A percentile compares a stretch with the other conserved stretches of the same genome.
phyloP scores from a whole-genome alignment of 2,888 invertebrate species.

The Zygogramma bicolorata region DNA sequence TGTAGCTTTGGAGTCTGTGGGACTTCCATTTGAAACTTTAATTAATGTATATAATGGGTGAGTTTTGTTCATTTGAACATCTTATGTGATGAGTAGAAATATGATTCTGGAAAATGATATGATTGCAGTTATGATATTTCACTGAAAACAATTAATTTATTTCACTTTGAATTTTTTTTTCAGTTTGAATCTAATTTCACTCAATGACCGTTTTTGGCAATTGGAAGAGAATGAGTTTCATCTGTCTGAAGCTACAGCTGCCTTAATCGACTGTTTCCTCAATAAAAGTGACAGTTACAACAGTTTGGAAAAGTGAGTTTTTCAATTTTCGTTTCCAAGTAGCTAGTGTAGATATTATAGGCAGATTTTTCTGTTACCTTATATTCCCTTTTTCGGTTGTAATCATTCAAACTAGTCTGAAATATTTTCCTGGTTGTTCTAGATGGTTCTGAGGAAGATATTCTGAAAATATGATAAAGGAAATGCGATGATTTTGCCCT shows the following conservation, averaged over 20 bases:
- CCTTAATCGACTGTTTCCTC: conserved; percentile 78
- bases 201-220: conserved; percentile 87
- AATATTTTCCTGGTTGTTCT: no score
- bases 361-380: no score
- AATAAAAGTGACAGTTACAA: conserved; percentile 73
- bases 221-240: conserved; percentile 88
- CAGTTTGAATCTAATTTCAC: conserved; percentile 77
- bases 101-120: no score
- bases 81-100: no score
- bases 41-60: conserved; percentile 87
- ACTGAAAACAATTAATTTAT: background rate
- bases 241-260: conserved; percentile 81
- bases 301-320: conserved; percentile 66
- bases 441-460: no score
- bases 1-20: conserved; percentile 79
- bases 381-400: no score
- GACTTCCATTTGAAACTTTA: conserved; percentile 81
- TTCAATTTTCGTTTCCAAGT: background rate
- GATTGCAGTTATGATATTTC: background rate
- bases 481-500: no score
- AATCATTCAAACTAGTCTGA: no score
- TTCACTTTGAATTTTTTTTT: conserved; percentile 43
- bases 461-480: no score
- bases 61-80: conserved; percentile 36
- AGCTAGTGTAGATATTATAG: no score